phyloP scores from a whole-genome alignment of 53 echinoderm and acorn worm genomes.

The Zoroaster sp. region DNA sequence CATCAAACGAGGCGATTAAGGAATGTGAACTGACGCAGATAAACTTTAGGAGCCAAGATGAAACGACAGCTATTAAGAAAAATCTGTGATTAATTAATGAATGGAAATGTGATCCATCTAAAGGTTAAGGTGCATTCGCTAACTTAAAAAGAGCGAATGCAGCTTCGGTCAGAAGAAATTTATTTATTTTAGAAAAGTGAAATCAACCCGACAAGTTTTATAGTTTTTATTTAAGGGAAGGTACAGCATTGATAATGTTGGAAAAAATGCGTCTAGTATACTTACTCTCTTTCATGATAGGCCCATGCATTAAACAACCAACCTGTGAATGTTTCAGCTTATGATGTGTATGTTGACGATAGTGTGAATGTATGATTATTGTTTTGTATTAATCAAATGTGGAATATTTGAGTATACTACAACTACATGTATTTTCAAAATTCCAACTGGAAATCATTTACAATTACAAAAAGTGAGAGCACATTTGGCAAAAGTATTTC shows the following conservation, averaged over 20 bases:
- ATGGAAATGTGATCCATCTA: neutral
- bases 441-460: too few relatives aligned
- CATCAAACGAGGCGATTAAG: neutral
- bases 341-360: too few relatives aligned
- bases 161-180: neutral
- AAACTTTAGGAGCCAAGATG: neutral
- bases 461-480: too few relatives aligned
- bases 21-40: neutral
- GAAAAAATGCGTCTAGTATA: too few relatives aligned
- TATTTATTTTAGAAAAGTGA: neutral
- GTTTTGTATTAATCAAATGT: too few relatives aligned
- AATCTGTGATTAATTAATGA: neutral
- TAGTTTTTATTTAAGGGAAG: neutral
- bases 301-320: too few relatives aligned
- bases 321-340: too few relatives aligned
- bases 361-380: too few relatives aligned
- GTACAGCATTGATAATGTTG: neutral
- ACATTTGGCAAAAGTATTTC: too few relatives aligned
- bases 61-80: neutral
- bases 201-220: neutral
- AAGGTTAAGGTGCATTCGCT: neutral
- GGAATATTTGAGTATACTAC: too few relatives aligned
- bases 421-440: too few relatives aligned
- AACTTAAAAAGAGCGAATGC: neutral
- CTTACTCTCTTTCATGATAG: too few relatives aligned